Evolutionary conservation across 2,888 invertebrate species (phyloP), one percentile per base, ranked within the genome.

Genomic region (Tachystola acroxantha): DNA sequence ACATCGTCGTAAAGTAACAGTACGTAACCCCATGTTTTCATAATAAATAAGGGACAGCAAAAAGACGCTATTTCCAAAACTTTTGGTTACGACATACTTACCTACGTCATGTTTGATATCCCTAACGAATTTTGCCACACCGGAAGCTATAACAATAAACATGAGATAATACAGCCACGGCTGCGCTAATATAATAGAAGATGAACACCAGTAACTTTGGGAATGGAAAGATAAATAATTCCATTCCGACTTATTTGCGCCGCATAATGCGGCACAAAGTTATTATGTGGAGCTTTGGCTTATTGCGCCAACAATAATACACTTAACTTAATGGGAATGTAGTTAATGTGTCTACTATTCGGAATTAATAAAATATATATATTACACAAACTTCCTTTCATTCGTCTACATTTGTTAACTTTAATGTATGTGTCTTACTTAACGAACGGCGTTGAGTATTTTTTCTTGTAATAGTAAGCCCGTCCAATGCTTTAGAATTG

Each of bases 171-270:
- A 45, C 38, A 51, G 52, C 44, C 46, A 45, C 41, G 40, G 50
- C 45, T 51, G 46, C 40, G 43, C 45, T 53, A 56, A 62, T 62
- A 56, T 53, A 59, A 57, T 54, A 50, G 48, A 50, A 57, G 48
- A 63, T 45, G 48, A 45, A 49, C 43, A 42, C 35, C 43, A 56
- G 47, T 54, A 45, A 48, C 39, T 53, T 53, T 52, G 49, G 50
- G 49, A 54, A 57, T 53, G 46, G 55, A 46, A 58, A 56, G 50
- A 67, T 62, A 65, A 65, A 68, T 66, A 66, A 65, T 64, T 52
- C 53, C 48, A 49, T 51, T 52, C 45, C 35, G 38, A 48, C 50
- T 51, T 64, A 60, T 65, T 64, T 61, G 53, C 41, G 39, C 40
- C 41, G 13, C 20, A 34, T 27, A 35, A 39, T 41, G 40, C 39